Percentiles rank a stretch among this genome's conserved stretches.
These are phyloP conservation scores for Aphidoletes aphidimyza DNA, from an alignment of 2,888 invertebrate genomes.

Conservation along the genomic window DNA sequence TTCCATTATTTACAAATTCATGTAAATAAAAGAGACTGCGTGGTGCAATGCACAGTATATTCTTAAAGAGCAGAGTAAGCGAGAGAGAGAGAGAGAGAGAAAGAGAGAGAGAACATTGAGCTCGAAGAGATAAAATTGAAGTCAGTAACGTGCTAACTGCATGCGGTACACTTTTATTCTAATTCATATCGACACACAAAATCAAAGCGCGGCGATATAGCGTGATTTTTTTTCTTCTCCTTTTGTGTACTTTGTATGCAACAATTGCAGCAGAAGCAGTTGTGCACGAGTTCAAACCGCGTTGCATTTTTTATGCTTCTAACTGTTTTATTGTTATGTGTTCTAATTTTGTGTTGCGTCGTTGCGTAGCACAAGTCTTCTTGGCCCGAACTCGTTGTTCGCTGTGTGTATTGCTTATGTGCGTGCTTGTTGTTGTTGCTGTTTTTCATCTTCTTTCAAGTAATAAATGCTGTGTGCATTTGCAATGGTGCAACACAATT, in stretches of 20 bases:
- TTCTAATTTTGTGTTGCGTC: slow-evolving; percentile 45
- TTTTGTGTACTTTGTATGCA: background rate
- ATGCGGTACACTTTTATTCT: slow-evolving; percentile 53
- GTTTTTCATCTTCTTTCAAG: background rate
- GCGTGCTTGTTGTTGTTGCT: background rate
- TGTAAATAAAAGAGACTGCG: background rate
- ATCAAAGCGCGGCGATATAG: slow-evolving; percentile 39
- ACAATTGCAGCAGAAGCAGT: background rate
- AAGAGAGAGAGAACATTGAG: background rate
- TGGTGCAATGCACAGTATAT: background rate
- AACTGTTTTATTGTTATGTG: slow-evolving; percentile 53
- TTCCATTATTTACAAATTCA: slow-evolving; percentile 34
- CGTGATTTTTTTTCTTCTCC: background rate
- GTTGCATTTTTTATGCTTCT: slow-evolving; percentile 22
- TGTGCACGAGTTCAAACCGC: slow-evolving; percentile 17
- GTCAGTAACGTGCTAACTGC: background rate
- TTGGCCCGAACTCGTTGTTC: background rate
- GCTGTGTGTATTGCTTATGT: too few relatives aligned
- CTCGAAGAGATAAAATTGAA: slow-evolving; percentile 25
- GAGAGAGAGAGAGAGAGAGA: background rate
- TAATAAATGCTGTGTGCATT: background rate
- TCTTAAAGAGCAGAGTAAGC: background rate
- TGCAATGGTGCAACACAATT: slow-evolving; percentile 16
- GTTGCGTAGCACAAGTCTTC: background rate
- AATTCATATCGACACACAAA: slow-evolving; percentile 51